Conservation (phyloP, 2,888 invertebrate genomes). For the Drosophila siamana region DNA sequence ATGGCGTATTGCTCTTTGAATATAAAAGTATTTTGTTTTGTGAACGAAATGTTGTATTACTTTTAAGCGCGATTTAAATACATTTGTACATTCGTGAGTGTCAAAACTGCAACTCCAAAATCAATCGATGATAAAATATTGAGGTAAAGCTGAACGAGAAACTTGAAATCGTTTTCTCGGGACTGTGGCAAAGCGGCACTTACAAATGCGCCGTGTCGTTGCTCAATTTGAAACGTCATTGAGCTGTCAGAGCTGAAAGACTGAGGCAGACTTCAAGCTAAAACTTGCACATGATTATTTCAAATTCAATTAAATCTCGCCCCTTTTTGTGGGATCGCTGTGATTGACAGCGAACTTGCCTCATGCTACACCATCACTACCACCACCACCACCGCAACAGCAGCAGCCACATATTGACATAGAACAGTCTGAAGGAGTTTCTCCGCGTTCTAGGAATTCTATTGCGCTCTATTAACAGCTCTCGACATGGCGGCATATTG, state of each 20-base stretch:
- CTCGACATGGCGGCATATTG: slow-evolving; percentile 53
- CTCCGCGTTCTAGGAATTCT: slow-evolving; percentile 38
- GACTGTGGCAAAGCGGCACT: slow-evolving; percentile 10
- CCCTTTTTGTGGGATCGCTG: slow-evolving; percentile 32
- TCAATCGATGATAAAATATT: slow-evolving; percentile 7
- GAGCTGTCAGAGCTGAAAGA: slow-evolving; percentile 62
- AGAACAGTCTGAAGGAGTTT: slow-evolving; percentile 40
- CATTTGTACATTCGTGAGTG: not conserved
- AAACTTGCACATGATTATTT: slow-evolving; percentile 42
- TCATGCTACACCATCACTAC: slow-evolving; percentile 5
- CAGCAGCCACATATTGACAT: slow-evolving; percentile 36
- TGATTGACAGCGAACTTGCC: slow-evolving; percentile 68
- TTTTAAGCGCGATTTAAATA: not conserved
- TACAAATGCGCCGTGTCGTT: slow-evolving; percentile 12
- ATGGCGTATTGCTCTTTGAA: no score
- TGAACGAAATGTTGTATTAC: not conserved
- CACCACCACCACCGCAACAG: no score
- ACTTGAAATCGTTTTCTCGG: slow-evolving; percentile 23
- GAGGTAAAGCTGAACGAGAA: not conserved
- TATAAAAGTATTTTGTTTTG: not conserved
- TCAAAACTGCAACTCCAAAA: not conserved
- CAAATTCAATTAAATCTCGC: slow-evolving; percentile 72
- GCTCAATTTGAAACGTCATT: slow-evolving; percentile 51
- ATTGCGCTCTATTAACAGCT: slow-evolving; percentile 33
- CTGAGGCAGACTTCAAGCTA: slow-evolving; percentile 20